Base-by-base conservation (phyloP, 2,888 invertebrate species). In the Calameuta idolon region DNA sequence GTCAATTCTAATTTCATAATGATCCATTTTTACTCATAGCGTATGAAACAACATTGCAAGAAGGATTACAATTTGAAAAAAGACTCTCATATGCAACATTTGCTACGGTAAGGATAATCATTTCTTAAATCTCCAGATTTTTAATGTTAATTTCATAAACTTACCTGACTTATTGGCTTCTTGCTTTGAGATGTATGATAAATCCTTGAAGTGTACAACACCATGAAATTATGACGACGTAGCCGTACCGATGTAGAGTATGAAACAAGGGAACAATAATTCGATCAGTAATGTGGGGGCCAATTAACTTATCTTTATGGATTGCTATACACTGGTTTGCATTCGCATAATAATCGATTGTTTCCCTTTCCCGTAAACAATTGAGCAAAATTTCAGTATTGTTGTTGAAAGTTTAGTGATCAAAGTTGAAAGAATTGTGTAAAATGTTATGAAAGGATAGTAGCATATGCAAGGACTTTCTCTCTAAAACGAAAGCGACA, bases 51-150 rank as follows among this genome's bases (percentile, higher is more conserved):
- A 95, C 96, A 0, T 92, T 99, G 77, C 93, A 93, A 79, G 95
- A 98, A 90, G 98, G 98, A 23, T 92, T 98, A 34, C 94, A 94
- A 84, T 97, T 94, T 88, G 98, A 99, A 91, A 96, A 97, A 90
- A 94, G 96, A 80, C 90, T 95, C 74, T 99, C 99, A 95, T 97
- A 98, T 90, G 95, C 96, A 75, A 97, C 98, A 40, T 99, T 99
- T 92, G 97, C 97, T 55, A 98, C 98, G 81, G 96, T 97, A 90
- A 93, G 94, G 92, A 75, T 69, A 11, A n/a, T 73, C n/a, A 31
- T 31, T 11, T 73, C 4, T 11, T n/a, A 34, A 30, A 73, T 31
- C 34, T 31, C 4, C 3, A 55, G 55, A 55, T 55, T 23, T 55
- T 55, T 55, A 55, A 23, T 23, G 23, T 55, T 55, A 55, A 23